These are phyloP conservation scores for Porites evermanni DNA, from an alignment of 92 coral and sea anemone species.

Conservation along the genomic window DNA sequence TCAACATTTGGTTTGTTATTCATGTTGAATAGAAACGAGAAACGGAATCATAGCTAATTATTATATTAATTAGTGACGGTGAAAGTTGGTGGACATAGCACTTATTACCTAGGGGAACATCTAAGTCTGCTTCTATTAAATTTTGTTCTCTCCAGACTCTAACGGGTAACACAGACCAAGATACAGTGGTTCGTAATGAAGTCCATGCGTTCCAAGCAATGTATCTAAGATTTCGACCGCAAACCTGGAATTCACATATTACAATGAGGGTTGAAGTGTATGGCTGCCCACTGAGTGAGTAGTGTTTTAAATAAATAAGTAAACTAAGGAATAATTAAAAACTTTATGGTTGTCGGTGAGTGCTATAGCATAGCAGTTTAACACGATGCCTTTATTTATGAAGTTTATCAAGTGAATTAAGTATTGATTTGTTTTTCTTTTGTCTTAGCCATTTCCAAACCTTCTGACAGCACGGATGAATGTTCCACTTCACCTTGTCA, in stretches of 20 bases:
- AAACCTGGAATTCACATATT: slow-evolving; percentile 59
- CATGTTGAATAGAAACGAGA: too few species aligned
- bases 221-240: slow-evolving; percentile 77
- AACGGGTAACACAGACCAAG: slow-evolving; percentile 67
- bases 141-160: slow-evolving; percentile 48
- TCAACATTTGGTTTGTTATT: too few species aligned
- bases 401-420: not conserved
- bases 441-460: slow-evolving; percentile 53
- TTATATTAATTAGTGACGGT: too few species aligned
- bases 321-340: too few species aligned
- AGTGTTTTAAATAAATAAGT: too few species aligned
- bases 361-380: too few species aligned
- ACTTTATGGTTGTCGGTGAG: too few species aligned
- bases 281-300: slow-evolving; percentile 84
- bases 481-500: slow-evolving; percentile 70
- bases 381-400: too few species aligned
- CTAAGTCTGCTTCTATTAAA: too few species aligned
- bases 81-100: too few species aligned
- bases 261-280: slow-evolving; percentile 80
- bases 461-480: slow-evolving; percentile 65
- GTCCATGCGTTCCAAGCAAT: slow-evolving; percentile 70
- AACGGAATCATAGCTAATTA: too few species aligned
- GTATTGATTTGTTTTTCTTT: not conserved
- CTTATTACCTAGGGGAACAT: too few species aligned
- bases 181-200: slow-evolving; percentile 72